Base-by-base conservation (phyloP, 2,888 invertebrate genomes). In the Hesperia comma region DNA sequence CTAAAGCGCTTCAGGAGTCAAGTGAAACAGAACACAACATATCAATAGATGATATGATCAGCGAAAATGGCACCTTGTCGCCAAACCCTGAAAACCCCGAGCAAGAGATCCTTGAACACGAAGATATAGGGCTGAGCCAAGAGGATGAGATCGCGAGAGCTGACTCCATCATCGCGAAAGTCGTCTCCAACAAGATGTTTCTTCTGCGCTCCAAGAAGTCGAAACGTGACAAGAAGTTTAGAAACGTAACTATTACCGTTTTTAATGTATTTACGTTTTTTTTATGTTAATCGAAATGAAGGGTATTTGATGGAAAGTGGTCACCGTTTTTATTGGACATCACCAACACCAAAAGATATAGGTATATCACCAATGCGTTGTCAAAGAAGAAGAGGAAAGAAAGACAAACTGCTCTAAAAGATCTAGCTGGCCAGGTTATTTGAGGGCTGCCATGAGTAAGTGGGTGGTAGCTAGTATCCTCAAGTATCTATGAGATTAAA, bases 81-180 rank as follows among this genome's bases (percentile, higher is more conserved):
- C 33, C 67, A 0, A 32, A 49, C 1, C 46, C 62, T 14, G 56
- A 69, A 15, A 46, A 68, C 12, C 66, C 68, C 6, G 55, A 63
- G 15, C 63, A 15, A 14, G 63, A 55, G 6, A 12, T 62, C 0
- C 32, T 26, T 26, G 6, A 51, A 15, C 17, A 58, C 6, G 69
- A 67, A 53, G 68, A 63, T 15, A 32, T 60, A 6, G 41, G 68
- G 19, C 14, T 69, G 14, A 67, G 67, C 5, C 62, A 67, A 19
- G 14, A 70, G 57, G 76, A 81, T 2, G 77, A 79, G 21, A 76
- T 81, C 0, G 72, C 76, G 19, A 74, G 79, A 26, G 89, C 87
- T 0, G 84, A 89, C 60, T 81, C 82, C 0, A 85, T 90, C 4
- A 85, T 91, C 41, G 87, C 88, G 0, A 88, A 87, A 70, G 86